Evolutionary conservation across 2,113 vertebrate genomes (phyloP).

Genomic region (Psittacus erithacus): DNA sequence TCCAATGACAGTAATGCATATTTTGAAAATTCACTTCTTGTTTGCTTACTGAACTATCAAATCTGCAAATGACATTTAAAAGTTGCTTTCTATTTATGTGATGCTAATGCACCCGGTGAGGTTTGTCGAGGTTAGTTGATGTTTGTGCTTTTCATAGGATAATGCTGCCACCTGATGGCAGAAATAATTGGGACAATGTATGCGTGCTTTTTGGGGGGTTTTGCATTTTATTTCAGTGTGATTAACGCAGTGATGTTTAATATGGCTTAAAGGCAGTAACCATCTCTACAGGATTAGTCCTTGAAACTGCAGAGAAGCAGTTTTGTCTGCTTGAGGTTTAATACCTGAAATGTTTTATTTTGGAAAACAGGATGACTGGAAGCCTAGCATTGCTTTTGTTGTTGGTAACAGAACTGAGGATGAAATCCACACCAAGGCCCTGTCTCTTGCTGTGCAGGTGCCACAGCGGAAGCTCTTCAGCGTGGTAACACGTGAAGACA

Average conservation of each 20-base stretch:
- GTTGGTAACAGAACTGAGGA: slow-evolving; percentile 76
- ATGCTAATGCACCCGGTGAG: accelerated
- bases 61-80: background rate
- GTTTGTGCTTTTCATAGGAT: slow-evolving; percentile 30
- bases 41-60: background rate
- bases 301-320: background rate
- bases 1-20: background rate
- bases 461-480: slow-evolving; percentile 84
- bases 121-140: background rate
- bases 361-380: slow-evolving; percentile 81
- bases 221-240: background rate
- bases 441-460: slow-evolving; percentile 74
- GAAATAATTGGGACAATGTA: background rate
- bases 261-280: background rate
- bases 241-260: background rate
- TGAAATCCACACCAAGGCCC: slow-evolving; percentile 70
- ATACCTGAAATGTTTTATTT: background rate
- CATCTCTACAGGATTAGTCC: background rate
- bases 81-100: background rate
- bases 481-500: slow-evolving; percentile 67
- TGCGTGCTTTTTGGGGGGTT: accelerated
- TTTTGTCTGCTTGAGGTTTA: background rate
- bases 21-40: background rate
- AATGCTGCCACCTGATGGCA: slow-evolving; percentile 77
- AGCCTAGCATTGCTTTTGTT: slow-evolving; percentile 77